A percentile compares a stretch with the other conserved stretches of the same genome.
Evolutionary conservation across 2,888 invertebrate genomes (phyloP).

Genomic region (Rhamnusium bicolor): DNA sequence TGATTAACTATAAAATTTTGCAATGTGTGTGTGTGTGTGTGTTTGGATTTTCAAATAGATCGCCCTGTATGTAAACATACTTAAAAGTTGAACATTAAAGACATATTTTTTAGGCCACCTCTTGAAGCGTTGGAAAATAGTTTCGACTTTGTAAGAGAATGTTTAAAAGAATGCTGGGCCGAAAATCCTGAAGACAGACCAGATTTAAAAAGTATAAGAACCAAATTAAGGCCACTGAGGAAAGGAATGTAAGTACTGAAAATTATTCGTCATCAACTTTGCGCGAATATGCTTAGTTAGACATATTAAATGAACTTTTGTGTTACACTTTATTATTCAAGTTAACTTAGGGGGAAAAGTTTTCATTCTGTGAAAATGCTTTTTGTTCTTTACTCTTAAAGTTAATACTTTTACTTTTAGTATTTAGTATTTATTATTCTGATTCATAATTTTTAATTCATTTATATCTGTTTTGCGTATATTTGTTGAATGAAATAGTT

Average conservation of each 20-base stretch:
- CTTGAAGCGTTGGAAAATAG: slow-evolving; percentile 84
- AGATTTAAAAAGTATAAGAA: slow-evolving; percentile 87
- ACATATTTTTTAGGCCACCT: slow-evolving; percentile 78
- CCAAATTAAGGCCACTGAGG: slow-evolving; percentile 84
- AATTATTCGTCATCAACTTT: neutral
- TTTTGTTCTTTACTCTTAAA: no score
- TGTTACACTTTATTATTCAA: neutral
- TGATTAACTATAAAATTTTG: no score
- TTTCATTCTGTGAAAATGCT: no score
- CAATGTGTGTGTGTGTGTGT: no score
- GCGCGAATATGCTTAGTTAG: neutral
- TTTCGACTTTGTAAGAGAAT: slow-evolving; percentile 90
- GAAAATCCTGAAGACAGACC: slow-evolving; percentile 86
- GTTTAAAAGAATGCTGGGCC: slow-evolving; percentile 90
- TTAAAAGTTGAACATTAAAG: no score
- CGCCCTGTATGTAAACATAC: no score
- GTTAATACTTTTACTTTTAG: no score
- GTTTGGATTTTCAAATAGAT: no score
- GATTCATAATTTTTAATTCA: no score
- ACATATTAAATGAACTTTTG: neutral
- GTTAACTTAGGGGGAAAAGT: neutral
- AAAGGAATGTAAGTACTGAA: slow-evolving; percentile 86
- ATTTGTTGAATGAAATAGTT: no score
- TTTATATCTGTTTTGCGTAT: no score
- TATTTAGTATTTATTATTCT: no score